These are phyloP conservation scores for Merops nubicus DNA, from an alignment of 2,113 vertebrate species.

Conservation along the genomic window DNA sequence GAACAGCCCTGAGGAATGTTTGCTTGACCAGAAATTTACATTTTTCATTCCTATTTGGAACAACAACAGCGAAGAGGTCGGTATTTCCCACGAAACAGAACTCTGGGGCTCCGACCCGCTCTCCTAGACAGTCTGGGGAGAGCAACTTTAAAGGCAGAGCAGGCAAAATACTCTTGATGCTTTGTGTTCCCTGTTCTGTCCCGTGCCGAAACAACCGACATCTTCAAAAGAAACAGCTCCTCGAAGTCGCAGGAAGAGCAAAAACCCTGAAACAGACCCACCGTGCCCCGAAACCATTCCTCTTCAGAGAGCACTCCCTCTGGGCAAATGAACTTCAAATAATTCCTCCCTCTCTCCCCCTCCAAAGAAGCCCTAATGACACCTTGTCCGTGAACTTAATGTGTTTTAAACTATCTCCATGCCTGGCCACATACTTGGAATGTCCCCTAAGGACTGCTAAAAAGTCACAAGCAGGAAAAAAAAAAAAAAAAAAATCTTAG, in stretches of 20 bases:
- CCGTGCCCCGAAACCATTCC: constrained; percentile 42
- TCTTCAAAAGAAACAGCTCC: constrained; percentile 41
- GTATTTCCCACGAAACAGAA: constrained; percentile 42
- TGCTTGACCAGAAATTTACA: constrained; percentile 66
- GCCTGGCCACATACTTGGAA: constrained; percentile 71
- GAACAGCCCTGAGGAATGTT: constrained; percentile 53
- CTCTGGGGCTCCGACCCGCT: not conserved
- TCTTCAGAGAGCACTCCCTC: constrained; percentile 53
- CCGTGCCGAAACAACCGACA: accelerated
- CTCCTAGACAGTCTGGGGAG: not conserved
- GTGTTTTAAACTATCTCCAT: constrained; percentile 72
- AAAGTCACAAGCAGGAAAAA: constrained; percentile 57
- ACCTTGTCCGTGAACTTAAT: constrained; percentile 68
- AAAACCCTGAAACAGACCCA: constrained; percentile 51
- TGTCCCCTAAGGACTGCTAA: constrained; percentile 72
- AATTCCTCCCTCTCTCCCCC: constrained; percentile 48
- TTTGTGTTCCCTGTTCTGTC: not conserved
- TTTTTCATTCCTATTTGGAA: constrained; percentile 62
- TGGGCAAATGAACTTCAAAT: constrained; percentile 64
- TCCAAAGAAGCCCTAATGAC: constrained; percentile 62
- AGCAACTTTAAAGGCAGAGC: constrained; percentile 1
- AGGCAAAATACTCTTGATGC: not conserved
- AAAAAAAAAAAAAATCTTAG: not conserved
- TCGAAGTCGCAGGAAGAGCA: constrained; percentile 26
- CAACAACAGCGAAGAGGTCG: constrained; percentile 56